phyloP scores from a whole-genome alignment of 1,140 invertebrate genomes.

The Ectropis grisescens region DNA sequence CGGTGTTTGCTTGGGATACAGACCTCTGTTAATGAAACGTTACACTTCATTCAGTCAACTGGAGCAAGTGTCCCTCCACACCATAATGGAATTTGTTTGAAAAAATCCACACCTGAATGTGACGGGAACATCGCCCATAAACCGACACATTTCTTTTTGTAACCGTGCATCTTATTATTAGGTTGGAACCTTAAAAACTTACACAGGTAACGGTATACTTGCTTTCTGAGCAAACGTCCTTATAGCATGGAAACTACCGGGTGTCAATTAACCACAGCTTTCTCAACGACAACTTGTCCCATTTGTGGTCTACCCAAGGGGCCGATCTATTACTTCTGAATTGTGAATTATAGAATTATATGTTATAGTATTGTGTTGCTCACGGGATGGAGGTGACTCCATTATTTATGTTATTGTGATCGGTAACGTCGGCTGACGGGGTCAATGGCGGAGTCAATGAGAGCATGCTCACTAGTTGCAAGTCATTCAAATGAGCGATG shows the following conservation, averaged over 20 bases:
- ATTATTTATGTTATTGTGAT: slow-evolving; percentile 60
- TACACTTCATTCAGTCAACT: slow-evolving; percentile 47
- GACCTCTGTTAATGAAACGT: slow-evolving; percentile 41
- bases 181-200: too few species aligned
- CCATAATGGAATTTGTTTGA: too few species aligned
- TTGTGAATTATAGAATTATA: slow-evolving; percentile 24
- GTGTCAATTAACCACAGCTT: neutral
- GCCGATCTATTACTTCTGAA: slow-evolving; percentile 36
- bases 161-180: too few species aligned
- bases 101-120: too few species aligned
- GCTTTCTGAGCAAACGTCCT: too few species aligned
- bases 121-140: too few species aligned
- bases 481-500: slow-evolving; percentile 53
- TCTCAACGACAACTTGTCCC: slow-evolving; percentile 20
- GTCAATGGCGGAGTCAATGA: slow-evolving; percentile 64
- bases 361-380: slow-evolving; percentile 25
- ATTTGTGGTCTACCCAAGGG: slow-evolving; percentile 24
- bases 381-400: slow-evolving; percentile 41
- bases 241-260: neutral
- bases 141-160: too few species aligned
- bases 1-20: slow-evolving; percentile 33
- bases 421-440: slow-evolving; percentile 28
- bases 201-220: too few species aligned
- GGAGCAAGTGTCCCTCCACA: slow-evolving; percentile 18
- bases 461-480: slow-evolving; percentile 54